Percentiles rank a stretch among this genome's conserved stretches.
These are phyloP conservation scores for Lepidochitona cinerea DNA, from an alignment of 2,888 invertebrate species.

Conservation along the genomic window DNA sequence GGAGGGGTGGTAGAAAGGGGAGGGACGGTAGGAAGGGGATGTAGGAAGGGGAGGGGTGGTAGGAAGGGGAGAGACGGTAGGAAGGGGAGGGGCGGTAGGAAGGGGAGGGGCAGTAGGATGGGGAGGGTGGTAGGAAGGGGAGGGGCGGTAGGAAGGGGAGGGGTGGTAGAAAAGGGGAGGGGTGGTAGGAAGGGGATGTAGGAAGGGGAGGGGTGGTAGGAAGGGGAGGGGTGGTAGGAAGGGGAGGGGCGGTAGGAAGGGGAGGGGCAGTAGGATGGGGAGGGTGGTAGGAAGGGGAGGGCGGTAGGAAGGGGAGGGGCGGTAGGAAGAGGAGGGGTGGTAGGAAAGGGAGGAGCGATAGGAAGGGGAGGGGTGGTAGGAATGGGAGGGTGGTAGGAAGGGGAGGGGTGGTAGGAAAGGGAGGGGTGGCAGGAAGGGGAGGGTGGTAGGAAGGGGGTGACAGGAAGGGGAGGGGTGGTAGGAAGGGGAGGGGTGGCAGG, in stretches of 20 bases:
- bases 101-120: neutral
- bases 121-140: neutral
- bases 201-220: neutral
- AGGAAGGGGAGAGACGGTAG: neutral
- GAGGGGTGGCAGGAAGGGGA: neutral
- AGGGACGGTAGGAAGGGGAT: neutral
- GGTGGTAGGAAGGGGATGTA: neutral
- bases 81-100: neutral
- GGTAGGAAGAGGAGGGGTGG: neutral
- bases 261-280: neutral
- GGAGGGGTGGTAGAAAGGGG: neutral
- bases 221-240: neutral
- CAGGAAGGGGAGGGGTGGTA: neutral
- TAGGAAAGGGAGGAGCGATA: neutral
- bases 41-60: neutral
- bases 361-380: neutral
- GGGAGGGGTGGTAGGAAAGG: neutral
- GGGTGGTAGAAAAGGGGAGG: neutral
- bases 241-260: neutral
- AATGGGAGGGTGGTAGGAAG: neutral
- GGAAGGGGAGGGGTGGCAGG: neutral
- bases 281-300: neutral
- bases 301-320: neutral
- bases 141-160: neutral
- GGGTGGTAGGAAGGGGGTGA: neutral